Base-by-base conservation (phyloP, 2,888 invertebrate species). In the Polietes domitor region DNA sequence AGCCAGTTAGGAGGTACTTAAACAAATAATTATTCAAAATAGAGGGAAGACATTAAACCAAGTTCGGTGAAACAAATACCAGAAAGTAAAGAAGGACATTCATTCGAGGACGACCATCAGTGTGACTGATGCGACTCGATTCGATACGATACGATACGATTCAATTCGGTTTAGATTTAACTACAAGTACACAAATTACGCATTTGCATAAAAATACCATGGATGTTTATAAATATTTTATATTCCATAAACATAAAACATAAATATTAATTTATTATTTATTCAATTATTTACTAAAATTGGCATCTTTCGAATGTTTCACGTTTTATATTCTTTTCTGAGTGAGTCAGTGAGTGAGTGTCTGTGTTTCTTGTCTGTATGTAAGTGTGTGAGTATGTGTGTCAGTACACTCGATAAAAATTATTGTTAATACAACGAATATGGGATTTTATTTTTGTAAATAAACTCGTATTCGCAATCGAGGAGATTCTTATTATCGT, bases 1-100 rank as follows among this genome's bases (percentile, higher is more conserved):
- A 5, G 47, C 2, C 4, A 12, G n/a, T n/a, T n/a, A n/a, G 41
- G 6, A 41, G 4, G 47, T 47, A 2, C 47, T 47, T 47, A 47
- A 47, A 47, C 15, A 24, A 61, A 63, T 72, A 63, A 65, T 65
- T 58, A 58, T 58, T 26, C 58, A 24, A 58, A 58, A 58, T 58
- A 26, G 7, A 26, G 58, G 58, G 58, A 58, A 58, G 58, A 58
- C 58, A 58, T 24, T 58, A 24, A 58, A 58, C 26, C 12, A 58
- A 58, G 58, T 12, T 0, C 58, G 5, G 15, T 15, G 12, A 58
- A 58, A 24, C 12, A 58, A 58, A 24, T 26, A 26, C 24, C 26
- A 26, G 26, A 26, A 24, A 26, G 15, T 24, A 58, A 21, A 53
- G 37, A 7, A 5, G 58, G 58, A 58, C 58, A 58, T 24, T 26